These are phyloP conservation scores for Diprion similis DNA, from an alignment of 1,140 invertebrate genomes.

Conservation along the genomic window DNA sequence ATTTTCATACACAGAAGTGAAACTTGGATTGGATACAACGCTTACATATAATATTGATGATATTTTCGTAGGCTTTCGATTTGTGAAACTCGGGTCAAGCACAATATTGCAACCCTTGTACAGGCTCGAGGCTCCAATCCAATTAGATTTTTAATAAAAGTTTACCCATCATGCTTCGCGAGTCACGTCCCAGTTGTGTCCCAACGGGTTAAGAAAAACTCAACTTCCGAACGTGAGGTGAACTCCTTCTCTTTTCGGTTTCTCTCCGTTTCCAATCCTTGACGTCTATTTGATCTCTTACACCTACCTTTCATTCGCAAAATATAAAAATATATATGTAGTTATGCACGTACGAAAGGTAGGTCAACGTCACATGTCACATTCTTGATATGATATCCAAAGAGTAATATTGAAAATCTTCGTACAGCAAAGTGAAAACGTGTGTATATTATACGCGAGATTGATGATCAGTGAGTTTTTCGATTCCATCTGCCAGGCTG, in stretches of 20 bases:
- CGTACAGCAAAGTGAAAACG: no score
- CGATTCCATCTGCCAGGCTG: neutral
- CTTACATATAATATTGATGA: neutral
- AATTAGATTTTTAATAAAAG: slow-evolving; percentile 52
- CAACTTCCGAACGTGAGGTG: slow-evolving; percentile 23
- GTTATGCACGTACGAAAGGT: no score
- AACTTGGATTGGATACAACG: neutral
- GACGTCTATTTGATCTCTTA: neutral
- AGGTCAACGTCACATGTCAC: neutral
- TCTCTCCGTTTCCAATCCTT: neutral
- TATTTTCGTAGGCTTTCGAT: neutral
- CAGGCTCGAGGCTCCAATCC: slow-evolving; percentile 31
- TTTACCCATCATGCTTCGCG: slow-evolving; percentile 37
- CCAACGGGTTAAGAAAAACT: slow-evolving; percentile 36
- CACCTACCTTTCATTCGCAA: neutral
- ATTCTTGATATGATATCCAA: neutral
- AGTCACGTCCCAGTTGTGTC: slow-evolving; percentile 35
- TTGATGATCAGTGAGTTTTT: neutral
- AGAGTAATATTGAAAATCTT: neutral
- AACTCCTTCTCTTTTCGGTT: neutral
- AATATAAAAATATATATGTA: no score
- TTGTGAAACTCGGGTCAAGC: no score
- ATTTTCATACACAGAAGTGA: neutral
- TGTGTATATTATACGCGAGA: no score
- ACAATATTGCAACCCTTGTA: neutral